Evolutionary conservation across 1,140 invertebrate species (phyloP), one percentile per base, ranked within the genome.

Genomic region (Harlomillsia oculata): DNA sequence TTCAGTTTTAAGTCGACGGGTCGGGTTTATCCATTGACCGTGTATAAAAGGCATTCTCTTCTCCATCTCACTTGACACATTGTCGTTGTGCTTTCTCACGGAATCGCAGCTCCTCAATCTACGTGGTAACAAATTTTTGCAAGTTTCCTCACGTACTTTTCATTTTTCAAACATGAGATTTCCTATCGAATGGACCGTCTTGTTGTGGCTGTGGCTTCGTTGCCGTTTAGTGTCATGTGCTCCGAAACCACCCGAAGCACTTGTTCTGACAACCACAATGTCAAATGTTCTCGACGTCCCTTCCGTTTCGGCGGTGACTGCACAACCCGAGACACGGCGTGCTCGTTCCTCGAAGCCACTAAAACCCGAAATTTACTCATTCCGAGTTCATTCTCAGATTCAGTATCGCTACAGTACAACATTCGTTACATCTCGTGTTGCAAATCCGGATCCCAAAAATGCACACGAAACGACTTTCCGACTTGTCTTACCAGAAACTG

Each of bases 41-140:
- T n/a, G n/a, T n/a, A n/a, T n/a, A n/a, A n/a, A n/a, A n/a, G n/a
- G n/a, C n/a, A n/a, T n/a, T n/a, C n/a, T n/a, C n/a, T n/a, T n/a
- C n/a, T n/a, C n/a, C n/a, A n/a, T n/a, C n/a, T n/a, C n/a, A n/a
- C n/a, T n/a, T n/a, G n/a, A n/a, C n/a, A n/a, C n/a, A n/a, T n/a
- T n/a, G 2, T 71, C 78, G 9, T 92, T 71, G 59, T 77, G 71
- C 18, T 76, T 72, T 50, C 71, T 67, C 0, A 93, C 72, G 68
- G 82, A 89, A 36, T 87, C 76, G 59, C 82, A 84, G 68, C 88
- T 92, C 0, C 83, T n/a, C n/a, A n/a, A n/a, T n/a, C n/a, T n/a
- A n/a, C n/a, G n/a, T n/a, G n/a, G n/a, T n/a, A n/a, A n/a, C n/a
- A n/a, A n/a, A n/a, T n/a, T n/a, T n/a, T n/a, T n/a, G n/a, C n/a